Base-by-base conservation (phyloP, 92 coral and sea anemone genomes). In the Umimayanthus chanpuru region DNA sequence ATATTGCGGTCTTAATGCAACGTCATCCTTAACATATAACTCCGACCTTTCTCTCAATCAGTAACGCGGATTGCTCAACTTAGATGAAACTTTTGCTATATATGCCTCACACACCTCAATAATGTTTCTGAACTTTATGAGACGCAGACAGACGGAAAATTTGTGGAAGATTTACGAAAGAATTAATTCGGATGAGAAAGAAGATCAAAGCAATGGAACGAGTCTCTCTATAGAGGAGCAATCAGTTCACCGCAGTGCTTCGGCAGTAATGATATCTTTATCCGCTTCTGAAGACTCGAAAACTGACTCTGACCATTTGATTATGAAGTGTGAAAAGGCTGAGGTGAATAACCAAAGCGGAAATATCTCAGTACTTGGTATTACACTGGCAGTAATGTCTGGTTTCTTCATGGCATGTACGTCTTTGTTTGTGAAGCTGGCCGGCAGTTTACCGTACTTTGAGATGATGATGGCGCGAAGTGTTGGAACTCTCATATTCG, bases 381-480 rank as follows among this genome's bases (percentile, higher is more conserved):
- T 70, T 39, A 71, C 39, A n/a, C 73, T 92, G 1, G 82, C 90
- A 18, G 49, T 92, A 40, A 39, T 89, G 43, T n/a, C 90, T 1
- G 66, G 92, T 2, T 66, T 86, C 14, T n/a, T 86, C 20, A 85
- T 92, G 56, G 88, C 94, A 8, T 85, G 80, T 5, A 12, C 86
- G 16, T 49, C 89, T 29, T 64, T 92, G 73, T 41, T 92, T 21
- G 88, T 89, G 21, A 92, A 92, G 88, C 91, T 92, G 12, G 94
- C 94, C 41, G 67, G 53, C 15, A 89, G 92, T 44, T 39, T 92
- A 21, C 94, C 96, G 2, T 89, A 81, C 30, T 77, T 94, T 15
- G 93, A 94, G 81, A 84, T 90, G 65, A 88, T 88, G 53, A 84
- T 80, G 88, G 89, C 89, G 10, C 43, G 94, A 15, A 83, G 89